These are phyloP conservation scores for Leptodactylus fallax DNA, from an alignment of 2,797 vertebrate genomes.

Conservation along the genomic window DNA sequence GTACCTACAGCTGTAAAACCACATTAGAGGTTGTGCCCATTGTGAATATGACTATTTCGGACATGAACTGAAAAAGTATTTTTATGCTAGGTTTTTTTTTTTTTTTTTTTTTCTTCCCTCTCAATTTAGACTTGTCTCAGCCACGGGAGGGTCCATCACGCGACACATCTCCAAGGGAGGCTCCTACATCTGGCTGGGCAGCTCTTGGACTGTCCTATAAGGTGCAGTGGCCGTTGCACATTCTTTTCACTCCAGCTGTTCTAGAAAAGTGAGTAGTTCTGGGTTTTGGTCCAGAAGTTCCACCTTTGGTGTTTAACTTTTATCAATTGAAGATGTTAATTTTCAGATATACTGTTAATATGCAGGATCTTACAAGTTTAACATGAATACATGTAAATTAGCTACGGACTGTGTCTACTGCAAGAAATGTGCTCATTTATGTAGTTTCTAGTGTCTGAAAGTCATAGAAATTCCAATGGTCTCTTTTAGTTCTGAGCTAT, in stretches of 20 bases:
- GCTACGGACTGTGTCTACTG: no score
- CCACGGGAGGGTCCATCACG: constrained; percentile 88
- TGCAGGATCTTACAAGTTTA: no score
- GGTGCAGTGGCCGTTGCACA: constrained; percentile 98
- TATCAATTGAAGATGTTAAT: no score
- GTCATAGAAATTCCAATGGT: no score
- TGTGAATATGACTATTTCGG: neutral
- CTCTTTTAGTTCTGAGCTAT: no score
- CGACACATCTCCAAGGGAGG: constrained; percentile 91
- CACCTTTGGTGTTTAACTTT: neutral
- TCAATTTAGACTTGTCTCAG: constrained; percentile 80
- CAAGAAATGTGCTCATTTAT: no score
- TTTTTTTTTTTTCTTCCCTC: no score
- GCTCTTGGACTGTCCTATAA: constrained; percentile 96
- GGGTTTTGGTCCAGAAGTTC: no score
- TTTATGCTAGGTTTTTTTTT: no score
- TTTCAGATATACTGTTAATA: no score
- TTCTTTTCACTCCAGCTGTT: constrained; percentile 96
- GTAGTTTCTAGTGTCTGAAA: no score
- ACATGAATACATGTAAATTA: no score
- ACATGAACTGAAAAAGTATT: neutral
- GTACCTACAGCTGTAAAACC: neutral
- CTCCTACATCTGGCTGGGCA: constrained; percentile 92
- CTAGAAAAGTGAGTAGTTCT: constrained; percentile 89
- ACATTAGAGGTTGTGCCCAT: neutral